Base-by-base conservation (phyloP, 1,140 invertebrate genomes). In the Dysdera silvatica region DNA sequence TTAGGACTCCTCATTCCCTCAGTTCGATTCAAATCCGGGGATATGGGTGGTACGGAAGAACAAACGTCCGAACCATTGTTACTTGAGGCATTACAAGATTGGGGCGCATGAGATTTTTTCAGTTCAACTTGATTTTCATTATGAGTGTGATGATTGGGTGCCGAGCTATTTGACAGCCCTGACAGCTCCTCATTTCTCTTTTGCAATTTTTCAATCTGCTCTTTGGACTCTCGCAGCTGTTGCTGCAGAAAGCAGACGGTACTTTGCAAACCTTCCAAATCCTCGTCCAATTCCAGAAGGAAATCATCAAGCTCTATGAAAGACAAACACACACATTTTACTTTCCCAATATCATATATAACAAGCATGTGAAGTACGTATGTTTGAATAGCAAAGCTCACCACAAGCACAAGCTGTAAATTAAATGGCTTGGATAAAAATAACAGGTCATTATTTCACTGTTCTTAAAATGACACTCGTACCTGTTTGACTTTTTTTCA, bases 251-350 rank as follows among this genome's bases (percentile, higher is more conserved):
- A 90, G 73, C 91, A 85, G 70, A 98, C 95, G 57, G 94, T 97
- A 72, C 90, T 92, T 78, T 97, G 94, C 91, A 98, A 95, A 5
- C 93, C 94, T 77, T 98, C 95, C 14, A 97, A 90, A 76, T 97
- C 94, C 76, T 96, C 94, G 71, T 98, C 95, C 51, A 98, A 76
- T 73, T 98, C 95, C 76, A 93, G 88, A 28, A 98, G 80, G 74
- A 97, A 91, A 72, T 96, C 92, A 73, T 98, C 94, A 69, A 96
- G 77, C 78, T 97, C 94, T 91, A 60, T 20, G 33, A 69, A 66
- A 45, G 28, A 52, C 29, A 53, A 61, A 35, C 16, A 37, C 33
- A 37, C 16, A 37, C 16, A 37, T 37, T 37, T n/a, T n/a, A n/a
- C n/a, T n/a, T n/a, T n/a, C n/a, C n/a, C n/a, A n/a, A n/a, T n/a